These are phyloP conservation scores for Pseudorasbora parva DNA, from an alignment of 2,113 vertebrate genomes.

Conservation along the genomic window DNA sequence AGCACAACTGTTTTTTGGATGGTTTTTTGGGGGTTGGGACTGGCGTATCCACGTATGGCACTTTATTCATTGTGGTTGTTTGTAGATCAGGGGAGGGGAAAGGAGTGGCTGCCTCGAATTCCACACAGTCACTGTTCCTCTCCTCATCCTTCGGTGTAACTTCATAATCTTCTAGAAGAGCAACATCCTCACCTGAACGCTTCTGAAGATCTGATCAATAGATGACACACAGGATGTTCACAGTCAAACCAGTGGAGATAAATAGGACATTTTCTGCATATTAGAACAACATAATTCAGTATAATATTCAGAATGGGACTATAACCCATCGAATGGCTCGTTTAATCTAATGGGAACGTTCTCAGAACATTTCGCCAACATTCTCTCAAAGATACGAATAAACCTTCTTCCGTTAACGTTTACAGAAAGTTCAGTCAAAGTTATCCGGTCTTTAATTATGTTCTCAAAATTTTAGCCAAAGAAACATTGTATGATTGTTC, in stretches of 20 bases:
- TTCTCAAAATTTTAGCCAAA: too few relatives aligned
- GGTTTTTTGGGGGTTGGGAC: neutral
- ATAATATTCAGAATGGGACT: neutral
- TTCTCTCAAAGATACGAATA: too few relatives aligned
- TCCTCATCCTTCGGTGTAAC: neutral
- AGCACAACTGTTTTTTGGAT: neutral
- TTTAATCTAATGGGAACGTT: too few relatives aligned
- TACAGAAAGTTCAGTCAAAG: too few relatives aligned
- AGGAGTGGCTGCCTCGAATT: neutral
- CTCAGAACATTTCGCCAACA: too few relatives aligned
- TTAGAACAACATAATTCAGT: neutral
- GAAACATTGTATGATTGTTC: too few relatives aligned
- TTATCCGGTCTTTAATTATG: too few relatives aligned
- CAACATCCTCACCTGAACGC: neutral
- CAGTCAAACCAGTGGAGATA: neutral
- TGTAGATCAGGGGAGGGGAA: neutral
- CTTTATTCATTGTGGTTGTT: neutral
- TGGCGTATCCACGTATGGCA: neutral
- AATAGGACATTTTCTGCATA: neutral
- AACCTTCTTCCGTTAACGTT: too few relatives aligned
- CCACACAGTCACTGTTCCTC: neutral
- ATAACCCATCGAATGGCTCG: too few relatives aligned
- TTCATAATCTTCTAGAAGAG: constrained; percentile 3
- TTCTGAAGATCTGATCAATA: neutral
- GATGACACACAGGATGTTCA: neutral